Conservation (phyloP, 2,797 vertebrate species). For the Falco berigora region DNA sequence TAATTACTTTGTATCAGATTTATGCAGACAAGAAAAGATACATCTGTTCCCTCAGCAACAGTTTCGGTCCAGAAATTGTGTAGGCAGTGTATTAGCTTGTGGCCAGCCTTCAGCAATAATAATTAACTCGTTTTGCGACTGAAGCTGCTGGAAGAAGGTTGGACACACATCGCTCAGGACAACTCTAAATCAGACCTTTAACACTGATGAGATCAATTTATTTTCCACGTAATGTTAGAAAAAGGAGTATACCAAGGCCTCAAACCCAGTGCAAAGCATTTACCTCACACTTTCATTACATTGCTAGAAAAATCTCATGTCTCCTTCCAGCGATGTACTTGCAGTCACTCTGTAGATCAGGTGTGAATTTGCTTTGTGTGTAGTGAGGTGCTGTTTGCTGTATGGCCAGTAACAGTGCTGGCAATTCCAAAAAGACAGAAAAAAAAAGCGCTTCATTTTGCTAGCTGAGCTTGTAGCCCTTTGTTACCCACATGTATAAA, state of each 20-base stretch:
- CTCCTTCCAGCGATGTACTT: not conserved
- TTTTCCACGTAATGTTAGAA: not conserved
- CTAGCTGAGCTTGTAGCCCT: not conserved
- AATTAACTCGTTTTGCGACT: not conserved
- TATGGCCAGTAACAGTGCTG: not conserved
- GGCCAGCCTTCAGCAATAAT: not conserved
- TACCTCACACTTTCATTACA: not conserved
- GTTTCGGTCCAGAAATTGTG: not conserved
- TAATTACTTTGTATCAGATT: not conserved
- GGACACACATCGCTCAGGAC: not conserved
- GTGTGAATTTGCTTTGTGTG: not conserved
- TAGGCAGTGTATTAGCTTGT: not conserved
- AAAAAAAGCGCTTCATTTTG: not conserved
- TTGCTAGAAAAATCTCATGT: not conserved
- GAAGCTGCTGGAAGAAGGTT: not conserved
- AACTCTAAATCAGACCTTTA: not conserved
- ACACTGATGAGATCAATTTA: not conserved
- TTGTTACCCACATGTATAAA: conserved; percentile 33
- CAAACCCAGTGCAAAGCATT: not conserved
- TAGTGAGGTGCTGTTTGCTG: not conserved
- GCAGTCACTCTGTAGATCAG: not conserved
- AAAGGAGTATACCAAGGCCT: not conserved
- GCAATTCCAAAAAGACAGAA: not conserved
- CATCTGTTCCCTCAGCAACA: not conserved
- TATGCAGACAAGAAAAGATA: not conserved